A percentile compares a stretch with the other conserved stretches of the same genome.
phyloP scores from a whole-genome alignment of 1,140 invertebrate genomes.

The Drosophila punjabiensis region DNA sequence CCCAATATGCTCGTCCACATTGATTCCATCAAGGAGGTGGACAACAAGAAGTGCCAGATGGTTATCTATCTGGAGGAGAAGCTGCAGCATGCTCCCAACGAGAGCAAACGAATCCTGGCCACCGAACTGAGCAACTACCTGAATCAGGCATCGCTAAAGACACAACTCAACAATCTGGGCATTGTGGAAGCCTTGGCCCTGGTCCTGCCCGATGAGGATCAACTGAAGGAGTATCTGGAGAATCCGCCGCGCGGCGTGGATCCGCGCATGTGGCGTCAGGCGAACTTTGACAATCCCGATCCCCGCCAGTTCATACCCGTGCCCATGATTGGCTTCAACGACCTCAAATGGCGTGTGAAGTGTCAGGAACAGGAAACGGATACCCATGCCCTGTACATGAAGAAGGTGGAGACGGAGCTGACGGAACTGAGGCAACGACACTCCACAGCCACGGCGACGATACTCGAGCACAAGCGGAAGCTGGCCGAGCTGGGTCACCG shows the following conservation, averaged over 20 bases:
- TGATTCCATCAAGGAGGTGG: conserved; percentile 90
- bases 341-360: conserved; percentile 91
- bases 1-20: conserved; percentile 92
- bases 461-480: conserved; percentile 91
- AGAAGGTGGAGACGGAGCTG: conserved; percentile 91
- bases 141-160: conserved; percentile 89
- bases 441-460: conserved; percentile 89
- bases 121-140: conserved; percentile 90
- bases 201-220: conserved; percentile 89
- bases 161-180: conserved; percentile 89
- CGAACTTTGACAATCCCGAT: conserved; percentile 97
- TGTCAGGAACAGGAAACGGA: conserved; percentile 93
- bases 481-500: conserved; percentile 91
- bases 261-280: conserved; percentile 94
- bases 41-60: conserved; percentile 92
- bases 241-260: conserved; percentile 93
- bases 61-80: conserved; percentile 93
- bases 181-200: conserved; percentile 88
- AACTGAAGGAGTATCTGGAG: conserved; percentile 95
- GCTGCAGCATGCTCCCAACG: conserved; percentile 87
- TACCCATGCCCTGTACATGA: conserved; percentile 91
- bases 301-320: conserved; percentile 95
- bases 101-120: conserved; percentile 89
- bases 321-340: conserved; percentile 95
- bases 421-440: conserved; percentile 91